Conservation (phyloP, 1,140 invertebrate genomes). For the Ceratina japonica region DNA sequence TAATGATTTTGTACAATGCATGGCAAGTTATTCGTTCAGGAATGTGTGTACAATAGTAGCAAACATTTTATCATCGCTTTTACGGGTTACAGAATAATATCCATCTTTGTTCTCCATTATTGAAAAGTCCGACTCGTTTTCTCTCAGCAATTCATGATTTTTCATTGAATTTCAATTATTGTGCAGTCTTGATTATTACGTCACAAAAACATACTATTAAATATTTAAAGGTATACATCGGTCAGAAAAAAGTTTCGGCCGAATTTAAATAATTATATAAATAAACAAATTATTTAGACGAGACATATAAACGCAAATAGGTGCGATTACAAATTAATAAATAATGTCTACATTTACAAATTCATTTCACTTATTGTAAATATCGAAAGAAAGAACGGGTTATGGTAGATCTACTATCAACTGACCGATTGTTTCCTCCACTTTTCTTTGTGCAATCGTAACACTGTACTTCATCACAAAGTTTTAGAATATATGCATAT, state of each 20-base stretch:
- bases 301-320: constrained; percentile 38
- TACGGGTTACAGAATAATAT: background rate
- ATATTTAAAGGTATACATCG: background rate
- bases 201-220: constrained; percentile 11
- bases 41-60: constrained; percentile 41
- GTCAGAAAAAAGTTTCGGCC: constrained; percentile 7
- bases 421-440: background rate
- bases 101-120: background rate
- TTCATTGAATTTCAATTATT: constrained; percentile 9
- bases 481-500: constrained; percentile 23
- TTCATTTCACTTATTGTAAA: background rate
- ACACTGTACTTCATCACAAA: constrained; percentile 44
- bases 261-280: constrained; percentile 48
- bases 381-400: background rate
- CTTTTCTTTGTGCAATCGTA: constrained; percentile 15
- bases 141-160: background rate
- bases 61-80: background rate
- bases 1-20: constrained; percentile 38
- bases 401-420: too few species aligned
- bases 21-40: constrained; percentile 19
- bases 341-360: constrained; percentile 15
- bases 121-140: background rate
- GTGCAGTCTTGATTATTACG: constrained; percentile 15
- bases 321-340: constrained; percentile 2
- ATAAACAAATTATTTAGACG: constrained; percentile 54